Conservation (phyloP, 2,113 vertebrate species). For the Anser cygnoides region DNA sequence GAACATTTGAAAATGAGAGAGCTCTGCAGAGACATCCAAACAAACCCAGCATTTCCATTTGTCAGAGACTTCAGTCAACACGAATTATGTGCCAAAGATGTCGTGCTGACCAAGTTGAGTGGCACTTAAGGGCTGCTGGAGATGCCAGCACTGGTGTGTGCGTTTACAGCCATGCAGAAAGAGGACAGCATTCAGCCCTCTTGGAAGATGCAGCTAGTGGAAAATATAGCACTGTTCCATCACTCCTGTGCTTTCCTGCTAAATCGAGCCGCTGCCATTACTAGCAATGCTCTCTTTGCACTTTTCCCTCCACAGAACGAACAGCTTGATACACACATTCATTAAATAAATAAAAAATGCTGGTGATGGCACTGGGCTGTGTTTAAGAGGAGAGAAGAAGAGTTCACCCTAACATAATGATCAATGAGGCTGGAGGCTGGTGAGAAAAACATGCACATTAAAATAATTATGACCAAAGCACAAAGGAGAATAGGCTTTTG, state of each 20-base stretch:
- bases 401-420: neutral
- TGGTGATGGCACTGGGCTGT: neutral
- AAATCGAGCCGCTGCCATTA: neutral
- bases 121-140: neutral
- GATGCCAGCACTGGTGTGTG: neutral
- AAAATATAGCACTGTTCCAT: neutral
- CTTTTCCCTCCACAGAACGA: neutral
- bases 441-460: neutral
- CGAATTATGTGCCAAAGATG: constrained; percentile 10
- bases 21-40: neutral
- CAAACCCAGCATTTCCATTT: constrained; percentile 16
- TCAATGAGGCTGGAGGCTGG: neutral
- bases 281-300: neutral
- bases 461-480: neutral
- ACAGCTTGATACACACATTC: neutral
- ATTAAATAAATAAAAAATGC: neutral
- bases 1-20: neutral
- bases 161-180: neutral
- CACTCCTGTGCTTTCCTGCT: neutral
- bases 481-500: neutral
- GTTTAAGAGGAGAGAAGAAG: neutral
- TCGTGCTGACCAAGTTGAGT: neutral
- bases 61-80: constrained; percentile 44
- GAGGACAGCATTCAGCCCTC: neutral
- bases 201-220: neutral